Conservation (phyloP, 2,888 invertebrate species). For the Leptopilina syphax region DNA sequence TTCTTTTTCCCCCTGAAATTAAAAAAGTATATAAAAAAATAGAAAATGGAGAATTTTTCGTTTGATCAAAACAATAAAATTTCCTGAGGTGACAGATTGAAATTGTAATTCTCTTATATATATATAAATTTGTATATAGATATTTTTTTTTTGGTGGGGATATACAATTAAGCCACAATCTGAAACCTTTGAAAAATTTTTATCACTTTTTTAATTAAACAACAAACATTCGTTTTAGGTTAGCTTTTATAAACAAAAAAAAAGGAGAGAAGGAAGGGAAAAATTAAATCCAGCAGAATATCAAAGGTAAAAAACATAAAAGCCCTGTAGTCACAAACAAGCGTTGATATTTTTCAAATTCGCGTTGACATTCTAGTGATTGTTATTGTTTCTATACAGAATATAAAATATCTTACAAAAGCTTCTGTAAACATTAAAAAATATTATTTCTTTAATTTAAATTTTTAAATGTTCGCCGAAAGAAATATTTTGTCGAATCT, state of each 20-base stretch:
- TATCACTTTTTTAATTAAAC: neutral
- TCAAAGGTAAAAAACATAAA: neutral
- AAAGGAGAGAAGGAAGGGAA: neutral
- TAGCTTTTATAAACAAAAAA: neutral
- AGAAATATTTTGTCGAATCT: no score
- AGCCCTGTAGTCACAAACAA: neutral
- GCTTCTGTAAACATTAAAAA: neutral
- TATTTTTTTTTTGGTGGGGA: no score
- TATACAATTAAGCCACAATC: no score
- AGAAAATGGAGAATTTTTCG: no score
- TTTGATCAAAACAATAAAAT: no score
- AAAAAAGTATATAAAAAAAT: no score
- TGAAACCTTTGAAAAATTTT: neutral
- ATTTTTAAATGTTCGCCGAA: no score
- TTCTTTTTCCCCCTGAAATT: no score
- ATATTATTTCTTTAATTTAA: neutral
- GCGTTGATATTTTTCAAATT: slow-evolving; percentile 1
- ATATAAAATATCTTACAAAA: neutral
- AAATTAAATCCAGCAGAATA: neutral
- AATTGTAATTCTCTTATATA: no score
- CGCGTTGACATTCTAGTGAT: neutral
- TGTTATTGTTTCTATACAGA: neutral
- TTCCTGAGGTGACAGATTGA: no score
- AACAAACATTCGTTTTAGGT: neutral
- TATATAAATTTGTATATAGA: no score